phyloP scores from a whole-genome alignment of 2,113 vertebrate genomes.

The Cranoglanis bouderius region DNA sequence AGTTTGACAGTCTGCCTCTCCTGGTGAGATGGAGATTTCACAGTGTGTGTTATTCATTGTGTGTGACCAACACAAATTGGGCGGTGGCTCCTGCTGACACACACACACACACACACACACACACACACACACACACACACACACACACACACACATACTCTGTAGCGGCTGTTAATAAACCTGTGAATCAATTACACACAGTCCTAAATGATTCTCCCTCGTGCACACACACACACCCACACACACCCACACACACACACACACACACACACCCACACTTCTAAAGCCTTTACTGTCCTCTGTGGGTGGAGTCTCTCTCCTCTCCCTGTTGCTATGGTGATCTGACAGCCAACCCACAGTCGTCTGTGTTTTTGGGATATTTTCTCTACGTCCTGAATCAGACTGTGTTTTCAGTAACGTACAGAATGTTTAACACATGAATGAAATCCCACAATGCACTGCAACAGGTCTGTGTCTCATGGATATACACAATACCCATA shows the following conservation, averaged over 20 bases:
- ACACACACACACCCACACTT: conserved; percentile 17
- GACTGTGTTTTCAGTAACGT: neutral
- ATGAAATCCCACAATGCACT: conserved; percentile 1
- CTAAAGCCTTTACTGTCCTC: conserved; percentile 20
- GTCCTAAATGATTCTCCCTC: neutral
- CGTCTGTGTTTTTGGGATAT: conserved; percentile 10
- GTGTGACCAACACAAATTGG: conserved; percentile 54
- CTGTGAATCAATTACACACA: conserved; percentile 29
- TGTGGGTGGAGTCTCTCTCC: conserved; percentile 32
- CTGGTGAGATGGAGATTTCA: conserved; percentile 47
- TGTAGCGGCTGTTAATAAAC: conserved; percentile 15
- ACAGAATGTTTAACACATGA: neutral
- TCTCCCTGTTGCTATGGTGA: conserved; percentile 39
- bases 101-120: conserved; percentile 41
- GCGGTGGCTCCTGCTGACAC: conserved; percentile 45
- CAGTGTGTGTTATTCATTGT: conserved; percentile 52
- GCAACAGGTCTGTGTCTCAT: neutral
- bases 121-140: conserved; percentile 31
- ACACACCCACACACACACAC: conserved; percentile 12
- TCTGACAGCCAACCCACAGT: conserved; percentile 25
- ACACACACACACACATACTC: conserved; percentile 28
- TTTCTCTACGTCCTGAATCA: neutral
- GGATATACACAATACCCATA: neutral
- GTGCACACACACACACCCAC: conserved; percentile 10
- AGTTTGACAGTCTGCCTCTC: conserved; percentile 32